Evolutionary conservation across 2,888 invertebrate genomes (phyloP).

Genomic region (Drosophila antonietae): DNA sequence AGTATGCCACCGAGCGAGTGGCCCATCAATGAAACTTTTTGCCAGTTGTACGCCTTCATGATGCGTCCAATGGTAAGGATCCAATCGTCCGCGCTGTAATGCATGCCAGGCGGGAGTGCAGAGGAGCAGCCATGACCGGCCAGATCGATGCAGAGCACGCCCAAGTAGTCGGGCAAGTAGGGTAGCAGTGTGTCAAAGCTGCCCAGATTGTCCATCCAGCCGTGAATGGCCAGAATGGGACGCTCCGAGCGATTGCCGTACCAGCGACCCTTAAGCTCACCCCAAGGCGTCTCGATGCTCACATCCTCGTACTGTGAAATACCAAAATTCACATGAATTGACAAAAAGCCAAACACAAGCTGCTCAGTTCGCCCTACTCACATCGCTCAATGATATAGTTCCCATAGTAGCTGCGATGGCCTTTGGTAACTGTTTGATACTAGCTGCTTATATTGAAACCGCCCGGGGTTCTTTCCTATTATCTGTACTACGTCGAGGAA

Average conservation of each 20-base stretch:
- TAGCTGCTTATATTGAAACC: neutral
- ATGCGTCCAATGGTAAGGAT: slow-evolving; percentile 85
- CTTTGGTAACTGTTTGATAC: neutral
- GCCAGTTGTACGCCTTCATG: slow-evolving; percentile 88
- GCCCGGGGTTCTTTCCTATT: neutral
- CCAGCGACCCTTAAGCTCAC: slow-evolving; percentile 88
- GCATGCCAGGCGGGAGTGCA: slow-evolving; percentile 86
- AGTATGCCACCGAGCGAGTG: slow-evolving; percentile 88
- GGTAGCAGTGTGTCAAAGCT: slow-evolving; percentile 89
- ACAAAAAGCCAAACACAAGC: neutral
- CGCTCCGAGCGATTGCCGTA: slow-evolving; percentile 88
- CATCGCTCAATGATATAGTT: slow-evolving; percentile 34
- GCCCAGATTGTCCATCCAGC: slow-evolving; percentile 91
- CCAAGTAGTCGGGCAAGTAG: slow-evolving; percentile 85
- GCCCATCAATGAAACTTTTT: slow-evolving; percentile 87
- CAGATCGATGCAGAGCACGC: slow-evolving; percentile 87
- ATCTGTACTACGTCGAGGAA: neutral
- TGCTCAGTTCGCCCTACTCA: slow-evolving; percentile 13
- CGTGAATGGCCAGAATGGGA: slow-evolving; percentile 89
- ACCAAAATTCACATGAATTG: neutral
- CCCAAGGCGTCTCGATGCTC: slow-evolving; percentile 88
- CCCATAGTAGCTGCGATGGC: slow-evolving; percentile 3
- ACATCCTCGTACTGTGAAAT: slow-evolving; percentile 86
- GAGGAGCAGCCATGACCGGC: slow-evolving; percentile 90
- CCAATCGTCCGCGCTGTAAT: slow-evolving; percentile 77